Evolutionary conservation across 2,888 invertebrate species (phyloP).

Genomic region (Polydrusus tereticollis): DNA sequence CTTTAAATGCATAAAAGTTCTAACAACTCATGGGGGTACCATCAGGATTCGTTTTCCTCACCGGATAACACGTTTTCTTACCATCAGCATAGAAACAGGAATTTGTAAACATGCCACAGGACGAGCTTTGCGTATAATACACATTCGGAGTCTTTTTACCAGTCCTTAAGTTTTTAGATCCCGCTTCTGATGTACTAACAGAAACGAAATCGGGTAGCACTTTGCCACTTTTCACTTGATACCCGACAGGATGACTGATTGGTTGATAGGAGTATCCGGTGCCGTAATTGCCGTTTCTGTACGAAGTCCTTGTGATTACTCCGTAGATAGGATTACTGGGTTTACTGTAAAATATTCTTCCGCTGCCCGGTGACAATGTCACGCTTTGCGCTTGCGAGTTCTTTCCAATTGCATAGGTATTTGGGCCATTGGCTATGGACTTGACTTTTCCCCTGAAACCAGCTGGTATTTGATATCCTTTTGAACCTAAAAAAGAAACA

Average conservation of each 20-base stretch:
- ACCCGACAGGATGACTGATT: conserved; percentile 57
- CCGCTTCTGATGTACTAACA: conserved; percentile 84
- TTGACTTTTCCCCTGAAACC: conserved; percentile 77
- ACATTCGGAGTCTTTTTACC: conserved; percentile 83
- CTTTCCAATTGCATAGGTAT: conserved; percentile 72
- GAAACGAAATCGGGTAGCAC: conserved; percentile 80
- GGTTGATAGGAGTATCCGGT: conserved; percentile 63
- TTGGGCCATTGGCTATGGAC: conserved; percentile 74
- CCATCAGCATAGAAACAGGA: conserved; percentile 85
- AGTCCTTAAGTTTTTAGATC: conserved; percentile 71
- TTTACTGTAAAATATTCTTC: conserved; percentile 61
- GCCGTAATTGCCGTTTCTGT: conserved; percentile 60
- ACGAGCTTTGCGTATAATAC: conserved; percentile 88
- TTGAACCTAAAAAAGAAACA: conserved; percentile 67
- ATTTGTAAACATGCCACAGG: conserved; percentile 89
- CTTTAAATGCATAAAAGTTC: not conserved
- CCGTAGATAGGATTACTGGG: conserved; percentile 62
- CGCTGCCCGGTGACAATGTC: conserved; percentile 63
- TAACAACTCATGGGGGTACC: conserved; percentile 77
- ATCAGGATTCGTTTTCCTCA: conserved; percentile 82
- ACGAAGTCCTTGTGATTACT: conserved; percentile 60
- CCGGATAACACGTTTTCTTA: conserved; percentile 86
- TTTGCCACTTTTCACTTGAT: conserved; percentile 64
- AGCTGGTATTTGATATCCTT: conserved; percentile 74
- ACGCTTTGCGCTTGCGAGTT: conserved; percentile 79